Evolutionary conservation across 35 echinoderm and acorn worm species (phyloP).

Genomic region (Nesometra sesokonis): DNA sequence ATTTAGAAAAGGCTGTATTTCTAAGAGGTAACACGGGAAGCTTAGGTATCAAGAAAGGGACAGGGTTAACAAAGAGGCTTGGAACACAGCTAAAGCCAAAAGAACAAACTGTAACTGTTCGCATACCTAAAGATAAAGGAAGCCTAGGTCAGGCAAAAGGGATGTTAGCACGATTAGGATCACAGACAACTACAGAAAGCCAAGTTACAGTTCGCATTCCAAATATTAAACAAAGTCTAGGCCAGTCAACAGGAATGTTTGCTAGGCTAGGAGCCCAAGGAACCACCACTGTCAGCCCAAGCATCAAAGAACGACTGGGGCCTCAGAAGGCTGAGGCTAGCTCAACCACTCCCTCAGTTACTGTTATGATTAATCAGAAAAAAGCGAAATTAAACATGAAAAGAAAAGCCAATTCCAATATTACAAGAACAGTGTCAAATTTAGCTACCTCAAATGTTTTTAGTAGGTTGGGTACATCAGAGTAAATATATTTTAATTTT

Average conservation of each 20-base stretch:
- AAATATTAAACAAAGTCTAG: not conserved
- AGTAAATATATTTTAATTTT: too few species aligned
- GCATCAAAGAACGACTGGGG: constrained; percentile 4
- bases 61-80: not conserved
- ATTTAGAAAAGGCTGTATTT: not conserved
- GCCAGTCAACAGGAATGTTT: not conserved
- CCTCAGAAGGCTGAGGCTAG: constrained; percentile 4
- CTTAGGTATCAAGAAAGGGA: not conserved
- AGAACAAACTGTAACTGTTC: not conserved
- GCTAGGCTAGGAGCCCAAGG: not conserved
- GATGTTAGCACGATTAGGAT: not conserved
- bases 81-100: not conserved
- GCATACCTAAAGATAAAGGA: not conserved
- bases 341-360: not conserved
- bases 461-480: not conserved
- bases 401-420: not conserved
- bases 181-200: not conserved
- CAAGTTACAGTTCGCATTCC: not conserved
- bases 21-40: not conserved
- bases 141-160: not conserved
- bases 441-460: not conserved
- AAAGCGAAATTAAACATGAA: not conserved
- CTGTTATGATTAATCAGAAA: not conserved
- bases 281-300: not conserved
- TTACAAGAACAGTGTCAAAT: not conserved